Evolutionary conservation across 2,888 invertebrate genomes (phyloP).

Genomic region (Trichogramma evanescens): DNA sequence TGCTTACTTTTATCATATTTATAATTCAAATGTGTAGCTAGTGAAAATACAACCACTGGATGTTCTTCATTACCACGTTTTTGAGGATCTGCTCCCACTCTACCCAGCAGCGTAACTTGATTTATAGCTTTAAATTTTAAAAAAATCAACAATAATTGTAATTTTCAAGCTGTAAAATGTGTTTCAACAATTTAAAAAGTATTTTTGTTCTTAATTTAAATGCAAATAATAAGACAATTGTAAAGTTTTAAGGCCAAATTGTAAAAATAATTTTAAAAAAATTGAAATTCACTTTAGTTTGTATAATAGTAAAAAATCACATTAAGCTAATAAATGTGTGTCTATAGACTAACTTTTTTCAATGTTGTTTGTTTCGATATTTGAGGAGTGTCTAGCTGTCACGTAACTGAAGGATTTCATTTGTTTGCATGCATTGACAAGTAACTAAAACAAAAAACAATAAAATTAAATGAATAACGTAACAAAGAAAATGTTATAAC

Average conservation of each 20-base stretch:
- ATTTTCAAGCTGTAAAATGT: not conserved
- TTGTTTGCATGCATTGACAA: constrained; percentile 25
- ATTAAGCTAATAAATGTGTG: not conserved
- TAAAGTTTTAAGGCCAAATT: too few relatives aligned
- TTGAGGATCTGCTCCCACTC: constrained; percentile 85
- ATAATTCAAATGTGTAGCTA: constrained; percentile 85
- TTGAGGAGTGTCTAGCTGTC: constrained; percentile 19
- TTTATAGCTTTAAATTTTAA: constrained; percentile 62
- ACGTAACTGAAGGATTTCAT: constrained; percentile 16
- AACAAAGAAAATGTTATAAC: too few relatives aligned
- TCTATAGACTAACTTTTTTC: constrained; percentile 32
- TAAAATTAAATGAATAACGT: too few relatives aligned
- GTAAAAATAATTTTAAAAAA: not conserved
- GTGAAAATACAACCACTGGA: constrained; percentile 80
- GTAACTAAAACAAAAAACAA: constrained; percentile 25
- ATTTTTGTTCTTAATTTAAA: not conserved
- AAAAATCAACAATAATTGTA: not conserved
- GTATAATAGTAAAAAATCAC: not conserved
- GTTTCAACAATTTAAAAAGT: not conserved
- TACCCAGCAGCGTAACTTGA: constrained; percentile 74
- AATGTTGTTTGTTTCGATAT: constrained; percentile 22
- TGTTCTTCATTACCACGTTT: constrained; percentile 73
- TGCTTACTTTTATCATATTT: constrained; percentile 51
- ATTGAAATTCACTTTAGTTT: not conserved
- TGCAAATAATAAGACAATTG: too few relatives aligned